These are phyloP conservation scores for Pilophorus perplexus DNA, from an alignment of 2,888 invertebrate species.

Conservation along the genomic window DNA sequence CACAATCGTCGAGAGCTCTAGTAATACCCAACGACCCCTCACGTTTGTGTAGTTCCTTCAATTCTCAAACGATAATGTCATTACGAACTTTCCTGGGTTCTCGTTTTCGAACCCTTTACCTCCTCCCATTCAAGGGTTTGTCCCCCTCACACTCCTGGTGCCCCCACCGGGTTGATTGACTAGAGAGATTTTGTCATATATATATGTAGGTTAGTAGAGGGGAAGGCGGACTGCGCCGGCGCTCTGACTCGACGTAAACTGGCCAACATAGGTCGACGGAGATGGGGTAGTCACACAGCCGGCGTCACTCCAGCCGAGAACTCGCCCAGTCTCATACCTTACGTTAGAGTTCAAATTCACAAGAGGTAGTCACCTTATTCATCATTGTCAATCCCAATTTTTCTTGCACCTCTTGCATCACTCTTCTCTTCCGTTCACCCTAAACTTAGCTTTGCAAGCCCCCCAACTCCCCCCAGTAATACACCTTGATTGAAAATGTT, in stretches of 20 bases:
- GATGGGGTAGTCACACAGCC: constrained; percentile 4
- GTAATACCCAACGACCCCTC: too few species aligned
- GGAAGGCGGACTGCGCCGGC: neutral
- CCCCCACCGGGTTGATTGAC: neutral
- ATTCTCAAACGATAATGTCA: too few species aligned
- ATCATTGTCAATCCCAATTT: constrained; percentile 4
- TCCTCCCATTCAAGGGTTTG: too few species aligned
- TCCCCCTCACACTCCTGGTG: neutral
- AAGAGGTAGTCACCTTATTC: neutral
- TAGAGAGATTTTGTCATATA: constrained; percentile 8
- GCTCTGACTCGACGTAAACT: constrained; percentile 8
- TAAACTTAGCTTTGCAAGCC: too few species aligned
- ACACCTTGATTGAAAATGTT: too few species aligned
- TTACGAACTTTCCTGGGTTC: neutral
- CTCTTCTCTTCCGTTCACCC: neutral
- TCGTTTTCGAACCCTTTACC: neutral
- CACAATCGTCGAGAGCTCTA: too few species aligned
- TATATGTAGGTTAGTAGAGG: constrained; percentile 8
- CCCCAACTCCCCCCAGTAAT: too few species aligned
- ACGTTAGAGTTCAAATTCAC: constrained; percentile 1
- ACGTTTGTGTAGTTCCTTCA: too few species aligned
- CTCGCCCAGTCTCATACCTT: neutral
- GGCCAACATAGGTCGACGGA: neutral
- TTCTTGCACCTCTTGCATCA: neutral
- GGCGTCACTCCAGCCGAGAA: neutral